Percentiles rank a stretch among this genome's conserved stretches.
phyloP scores from a whole-genome alignment of 2,888 invertebrate species.

The Acleris sparsana region DNA sequence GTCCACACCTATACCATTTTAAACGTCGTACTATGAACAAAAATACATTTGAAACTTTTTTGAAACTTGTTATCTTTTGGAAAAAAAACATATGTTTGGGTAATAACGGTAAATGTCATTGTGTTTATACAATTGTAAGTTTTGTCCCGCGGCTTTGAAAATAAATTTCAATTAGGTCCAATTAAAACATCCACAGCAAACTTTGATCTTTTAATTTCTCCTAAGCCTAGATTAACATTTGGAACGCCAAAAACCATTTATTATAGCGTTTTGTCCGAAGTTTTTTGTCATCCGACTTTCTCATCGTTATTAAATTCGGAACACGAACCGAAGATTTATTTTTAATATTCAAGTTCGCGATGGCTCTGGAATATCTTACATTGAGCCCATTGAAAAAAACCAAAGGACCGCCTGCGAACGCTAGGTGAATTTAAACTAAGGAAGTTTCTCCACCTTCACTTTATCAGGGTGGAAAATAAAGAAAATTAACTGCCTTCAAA shows the following conservation, averaged over 20 bases:
- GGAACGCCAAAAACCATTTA: neutral
- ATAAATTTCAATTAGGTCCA: too few relatives aligned
- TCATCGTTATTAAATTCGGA: conserved; percentile 27
- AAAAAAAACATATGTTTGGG: too few relatives aligned
- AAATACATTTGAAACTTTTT: too few relatives aligned
- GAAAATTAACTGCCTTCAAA: conserved; percentile 2
- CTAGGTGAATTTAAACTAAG: conserved; percentile 23
- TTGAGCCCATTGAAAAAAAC: conserved; percentile 28
- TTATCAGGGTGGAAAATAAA: conserved; percentile 10
- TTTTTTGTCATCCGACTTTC: conserved; percentile 13
- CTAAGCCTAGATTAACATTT: too few relatives aligned
- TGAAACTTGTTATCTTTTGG: too few relatives aligned
- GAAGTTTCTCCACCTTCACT: conserved; percentile 7
- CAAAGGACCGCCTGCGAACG: conserved; percentile 3
- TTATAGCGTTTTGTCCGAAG: conserved; percentile 1
- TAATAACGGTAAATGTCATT: too few relatives aligned
- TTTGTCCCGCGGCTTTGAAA: too few relatives aligned
- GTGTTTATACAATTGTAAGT: too few relatives aligned
- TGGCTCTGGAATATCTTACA: conserved; percentile 28
- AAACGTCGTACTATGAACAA: too few relatives aligned
- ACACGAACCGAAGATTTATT: conserved; percentile 19
- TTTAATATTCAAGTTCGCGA: conserved; percentile 27
- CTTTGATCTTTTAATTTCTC: too few relatives aligned
- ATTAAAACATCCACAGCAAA: too few relatives aligned
- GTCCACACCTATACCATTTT: too few relatives aligned